Base-by-base conservation (phyloP, 2,113 vertebrate genomes). In the Archocentrus centrarchus region DNA sequence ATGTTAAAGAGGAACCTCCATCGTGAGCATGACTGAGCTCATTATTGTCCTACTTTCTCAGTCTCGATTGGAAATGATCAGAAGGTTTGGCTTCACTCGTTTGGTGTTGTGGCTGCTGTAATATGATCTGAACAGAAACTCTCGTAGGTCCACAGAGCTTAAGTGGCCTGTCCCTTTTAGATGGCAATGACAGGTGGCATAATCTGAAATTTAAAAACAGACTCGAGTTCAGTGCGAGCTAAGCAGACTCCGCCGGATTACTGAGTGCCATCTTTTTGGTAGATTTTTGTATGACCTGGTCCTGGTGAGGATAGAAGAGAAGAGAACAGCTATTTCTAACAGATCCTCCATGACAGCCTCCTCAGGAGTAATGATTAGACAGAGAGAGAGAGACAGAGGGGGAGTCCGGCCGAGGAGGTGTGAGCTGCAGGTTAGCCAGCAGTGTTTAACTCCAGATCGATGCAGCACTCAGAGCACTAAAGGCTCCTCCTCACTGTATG, bases 391-490 rank as follows among this genome's bases (percentile, higher is more conserved):
- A 30, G 30, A 47, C 13, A 18, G 50, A 14, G 20, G 9, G 27
- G 30, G 62, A 59, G 83, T 59, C 32, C 7, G 44, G 47, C 53
- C 27, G 73, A 76, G 73, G 66, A 63, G 60, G 84, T 85, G 57
- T 68, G 75, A 86, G 91, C 82, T 7, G 35, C 81, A 79, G 83
- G 91, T 94, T 87, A 44, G 50, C 44, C 55, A 37, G 83, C 55
- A 35, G 76, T 84, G 87, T 89, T 87, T 88, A 84, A 91, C 86
- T 81, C 62, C 89, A 83, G 88, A 94, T 95, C 91, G n/a, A 94
- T 94, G 88, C 80, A 86, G 81, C 77, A 79, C 87, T 86, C 75
- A 66, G 75, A 90, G 87, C 88, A 59, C 88, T 83, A 82, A 89
- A 89, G 87, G 59, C 89, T 86, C 84, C 86, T 90, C 83, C 68